Conservation (phyloP, 2,888 invertebrate genomes). For the Seira sanloemensis region DNA sequence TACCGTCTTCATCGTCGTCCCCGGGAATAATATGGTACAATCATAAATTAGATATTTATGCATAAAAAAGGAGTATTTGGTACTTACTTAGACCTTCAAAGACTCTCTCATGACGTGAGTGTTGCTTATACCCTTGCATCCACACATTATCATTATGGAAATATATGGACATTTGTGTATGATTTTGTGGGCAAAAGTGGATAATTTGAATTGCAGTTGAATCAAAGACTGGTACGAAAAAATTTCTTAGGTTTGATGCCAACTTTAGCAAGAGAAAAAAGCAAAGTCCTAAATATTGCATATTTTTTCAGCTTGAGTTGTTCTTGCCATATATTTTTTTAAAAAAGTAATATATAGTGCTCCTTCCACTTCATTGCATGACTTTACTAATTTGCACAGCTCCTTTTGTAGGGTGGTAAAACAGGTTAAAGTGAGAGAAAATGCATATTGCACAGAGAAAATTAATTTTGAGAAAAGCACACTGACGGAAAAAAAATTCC, state of each 20-base stretch:
- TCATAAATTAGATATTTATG: neutral
- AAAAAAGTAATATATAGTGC: neutral
- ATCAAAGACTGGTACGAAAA: too few relatives aligned
- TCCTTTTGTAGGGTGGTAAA: neutral
- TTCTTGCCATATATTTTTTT: neutral
- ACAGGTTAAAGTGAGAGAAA: conserved; percentile 22
- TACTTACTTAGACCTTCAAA: neutral
- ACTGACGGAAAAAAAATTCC: conserved; percentile 26
- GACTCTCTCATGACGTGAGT: neutral
- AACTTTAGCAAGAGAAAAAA: neutral
- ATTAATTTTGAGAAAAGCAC: neutral
- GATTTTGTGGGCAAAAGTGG: neutral
- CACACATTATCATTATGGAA: neutral
- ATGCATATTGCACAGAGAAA: conserved; percentile 35
- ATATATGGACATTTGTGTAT: neutral
- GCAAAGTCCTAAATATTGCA: too few relatives aligned
- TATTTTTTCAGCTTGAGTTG: too few relatives aligned
- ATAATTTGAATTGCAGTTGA: neutral
- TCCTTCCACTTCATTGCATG: neutral
- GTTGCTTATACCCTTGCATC: too few relatives aligned
- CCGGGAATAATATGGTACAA: too few relatives aligned
- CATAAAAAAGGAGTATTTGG: neutral
- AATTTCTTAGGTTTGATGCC: too few relatives aligned
- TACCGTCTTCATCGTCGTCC: neutral
- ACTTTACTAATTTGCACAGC: neutral